Evolutionary conservation across 2,797 vertebrate species (phyloP), one percentile per base, ranked within the genome.

Genomic region (Rhinatrema bivittatum): DNA sequence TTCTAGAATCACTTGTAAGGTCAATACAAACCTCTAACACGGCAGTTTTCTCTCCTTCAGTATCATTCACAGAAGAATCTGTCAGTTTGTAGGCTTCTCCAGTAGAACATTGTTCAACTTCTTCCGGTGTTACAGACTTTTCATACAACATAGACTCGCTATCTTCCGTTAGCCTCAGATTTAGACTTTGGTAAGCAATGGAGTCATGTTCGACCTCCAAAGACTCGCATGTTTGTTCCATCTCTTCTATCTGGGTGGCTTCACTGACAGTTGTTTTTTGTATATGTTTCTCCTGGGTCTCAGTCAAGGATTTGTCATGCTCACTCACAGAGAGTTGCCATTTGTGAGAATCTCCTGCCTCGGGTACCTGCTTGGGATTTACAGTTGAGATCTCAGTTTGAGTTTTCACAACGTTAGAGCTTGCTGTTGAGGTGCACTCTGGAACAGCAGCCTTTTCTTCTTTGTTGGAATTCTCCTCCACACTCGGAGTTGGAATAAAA

Each of bases 401-500:
- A 40, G 23, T 28, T 27, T 56, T 62, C 16, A 42, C 43, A 30
- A 11, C 36, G 47, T 65, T 53, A 42, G 70, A 66, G 7, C 50
- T 10, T 14, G 70, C 54, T 6, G 72, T 69, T 17, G 32, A 56
- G 7, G 39, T 62, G 6, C 50, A 46, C 19, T 68, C 63, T 5
- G 50, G 62, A 54, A 60, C 53, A 24, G 49, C 42, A 7, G 46
- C 28, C 47, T 53, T 62, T 15, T 63, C 73, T 44, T 44, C 61
- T 53, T 42, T 46, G 44, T 44, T 49, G 35, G 30, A 34, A 7
- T 25, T 56, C 32, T 71, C 52, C 41, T 89, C 84, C 44, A 84
- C 76, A 60, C 88, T 95, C 50, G 61, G 92, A 1, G 92, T 95
- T 7, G 91, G 83, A 50, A 89, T 73, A 50, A 99, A 99, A 25